Evolutionary conservation across 92 coral and sea anemone species (phyloP).

Genomic region (Palythoa caribaeorum): DNA sequence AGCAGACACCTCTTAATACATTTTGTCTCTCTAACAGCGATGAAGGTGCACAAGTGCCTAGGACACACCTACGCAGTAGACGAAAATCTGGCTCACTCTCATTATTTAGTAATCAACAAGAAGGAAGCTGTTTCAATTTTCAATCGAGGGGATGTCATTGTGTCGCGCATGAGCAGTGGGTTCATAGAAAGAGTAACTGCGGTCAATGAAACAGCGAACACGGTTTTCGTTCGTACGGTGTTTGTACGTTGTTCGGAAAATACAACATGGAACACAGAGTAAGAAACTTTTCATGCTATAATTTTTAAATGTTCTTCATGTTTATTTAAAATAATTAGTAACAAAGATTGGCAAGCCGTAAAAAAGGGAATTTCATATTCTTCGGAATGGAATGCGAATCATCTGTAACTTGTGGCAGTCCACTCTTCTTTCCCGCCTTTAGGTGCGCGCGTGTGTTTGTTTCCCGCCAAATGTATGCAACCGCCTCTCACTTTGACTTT

Average conservation of each 20-base stretch:
- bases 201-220: constrained; percentile 38
- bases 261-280: constrained; percentile 65
- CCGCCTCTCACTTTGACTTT: too few relatives aligned
- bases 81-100: constrained; percentile 38
- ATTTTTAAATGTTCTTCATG: too few relatives aligned
- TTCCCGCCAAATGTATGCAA: too few relatives aligned
- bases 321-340: too few relatives aligned
- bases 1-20: neutral
- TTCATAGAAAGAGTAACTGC: constrained; percentile 63
- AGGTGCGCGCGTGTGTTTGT: too few relatives aligned
- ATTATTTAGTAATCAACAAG: constrained; percentile 60
- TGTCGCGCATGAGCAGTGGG: constrained; percentile 62
- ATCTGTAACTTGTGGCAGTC: too few relatives aligned
- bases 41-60: constrained; percentile 57
- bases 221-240: constrained; percentile 60
- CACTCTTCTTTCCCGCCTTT: too few relatives aligned
- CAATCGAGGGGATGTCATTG: constrained; percentile 60
- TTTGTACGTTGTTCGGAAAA: constrained; percentile 65
- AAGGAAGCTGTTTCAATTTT: constrained; percentile 1
- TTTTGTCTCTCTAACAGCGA: constrained; percentile 23
- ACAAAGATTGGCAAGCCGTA: too few relatives aligned
- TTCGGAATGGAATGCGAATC: too few relatives aligned
- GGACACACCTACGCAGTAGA: constrained; percentile 65
- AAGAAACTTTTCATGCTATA: neutral
- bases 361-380: too few relatives aligned